Conservation (phyloP, 2,888 invertebrate genomes). For the Adela reaumurella region DNA sequence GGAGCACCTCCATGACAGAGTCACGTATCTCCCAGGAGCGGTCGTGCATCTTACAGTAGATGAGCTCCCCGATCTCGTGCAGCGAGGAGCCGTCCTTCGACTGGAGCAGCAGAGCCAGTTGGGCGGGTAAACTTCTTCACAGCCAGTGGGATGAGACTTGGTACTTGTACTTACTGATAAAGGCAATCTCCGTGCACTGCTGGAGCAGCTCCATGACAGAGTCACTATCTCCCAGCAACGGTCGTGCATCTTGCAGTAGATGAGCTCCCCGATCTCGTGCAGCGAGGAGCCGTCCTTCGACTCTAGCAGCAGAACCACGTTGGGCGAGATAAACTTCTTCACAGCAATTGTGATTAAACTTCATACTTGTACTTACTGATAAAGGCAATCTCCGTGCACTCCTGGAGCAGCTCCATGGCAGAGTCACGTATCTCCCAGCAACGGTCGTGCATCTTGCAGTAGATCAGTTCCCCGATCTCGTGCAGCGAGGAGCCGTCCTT, state of each 20-base stretch:
- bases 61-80: slow-evolving; percentile 55
- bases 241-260: slow-evolving; percentile 62
- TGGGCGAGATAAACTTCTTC: slow-evolving; percentile 68
- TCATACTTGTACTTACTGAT: slow-evolving; percentile 62
- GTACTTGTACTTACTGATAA: slow-evolving; percentile 60
- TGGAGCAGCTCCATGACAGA: slow-evolving; percentile 64
- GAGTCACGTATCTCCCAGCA: slow-evolving; percentile 73
- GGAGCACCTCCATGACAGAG: slow-evolving; percentile 63
- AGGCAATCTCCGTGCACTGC: slow-evolving; percentile 61
- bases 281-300: slow-evolving; percentile 55
- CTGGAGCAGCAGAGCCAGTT: slow-evolving; percentile 67
- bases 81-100: slow-evolving; percentile 55
- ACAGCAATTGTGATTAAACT: slow-evolving; percentile 64
- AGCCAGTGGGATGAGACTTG: slow-evolving; percentile 62
- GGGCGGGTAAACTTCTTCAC: slow-evolving; percentile 69
- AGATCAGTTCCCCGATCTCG: slow-evolving; percentile 58
- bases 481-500: slow-evolving; percentile 55
- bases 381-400: slow-evolving; percentile 61
- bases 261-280: slow-evolving; percentile 55
- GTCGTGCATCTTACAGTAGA: slow-evolving; percentile 62
- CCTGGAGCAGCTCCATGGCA: slow-evolving; percentile 62
- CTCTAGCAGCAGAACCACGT: slow-evolving; percentile 66
- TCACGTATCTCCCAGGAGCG: slow-evolving; percentile 70
- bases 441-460: slow-evolving; percentile 58
- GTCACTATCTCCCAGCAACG: slow-evolving; percentile 69